Evolutionary conservation across 2,113 vertebrate genomes (phyloP).

Genomic region (Rhinichthys klamathensis): DNA sequence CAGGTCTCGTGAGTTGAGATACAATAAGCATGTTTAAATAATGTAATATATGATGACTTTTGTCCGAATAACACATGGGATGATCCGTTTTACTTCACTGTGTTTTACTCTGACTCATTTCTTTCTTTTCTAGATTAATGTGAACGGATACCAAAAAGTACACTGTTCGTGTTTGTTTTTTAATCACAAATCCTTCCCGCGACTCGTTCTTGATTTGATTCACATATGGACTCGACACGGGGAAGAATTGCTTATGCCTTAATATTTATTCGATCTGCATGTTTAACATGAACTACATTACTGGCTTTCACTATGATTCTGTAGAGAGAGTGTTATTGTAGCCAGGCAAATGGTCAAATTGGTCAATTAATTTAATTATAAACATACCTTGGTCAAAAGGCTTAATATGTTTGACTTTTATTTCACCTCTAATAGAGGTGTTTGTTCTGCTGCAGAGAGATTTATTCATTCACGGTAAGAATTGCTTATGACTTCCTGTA

Average conservation of each 20-base stretch:
- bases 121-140: background rate
- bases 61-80: slow-evolving; percentile 7
- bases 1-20: background rate
- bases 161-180: background rate
- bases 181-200: background rate
- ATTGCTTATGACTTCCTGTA: background rate
- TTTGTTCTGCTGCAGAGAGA: background rate
- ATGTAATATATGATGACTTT: slow-evolving; percentile 19
- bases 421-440: background rate
- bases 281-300: slow-evolving; percentile 19
- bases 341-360: background rate
- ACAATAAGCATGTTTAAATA: slow-evolving; percentile 2
- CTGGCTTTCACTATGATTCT: slow-evolving; percentile 8
- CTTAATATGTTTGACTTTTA: background rate
- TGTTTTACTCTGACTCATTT: slow-evolving; percentile 2
- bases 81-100: background rate
- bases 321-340: slow-evolving; percentile 4
- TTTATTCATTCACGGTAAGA: background rate
- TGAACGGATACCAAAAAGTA: slow-evolving; percentile 7
- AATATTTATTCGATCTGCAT: slow-evolving; percentile 32
- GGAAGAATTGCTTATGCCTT: slow-evolving; percentile 39
- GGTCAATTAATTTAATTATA: background rate
- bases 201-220: background rate
- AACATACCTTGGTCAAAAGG: background rate
- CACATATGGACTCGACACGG: background rate